These are phyloP conservation scores for Bemisia tabaci DNA, from an alignment of 1,140 invertebrate genomes.

Conservation along the genomic window DNA sequence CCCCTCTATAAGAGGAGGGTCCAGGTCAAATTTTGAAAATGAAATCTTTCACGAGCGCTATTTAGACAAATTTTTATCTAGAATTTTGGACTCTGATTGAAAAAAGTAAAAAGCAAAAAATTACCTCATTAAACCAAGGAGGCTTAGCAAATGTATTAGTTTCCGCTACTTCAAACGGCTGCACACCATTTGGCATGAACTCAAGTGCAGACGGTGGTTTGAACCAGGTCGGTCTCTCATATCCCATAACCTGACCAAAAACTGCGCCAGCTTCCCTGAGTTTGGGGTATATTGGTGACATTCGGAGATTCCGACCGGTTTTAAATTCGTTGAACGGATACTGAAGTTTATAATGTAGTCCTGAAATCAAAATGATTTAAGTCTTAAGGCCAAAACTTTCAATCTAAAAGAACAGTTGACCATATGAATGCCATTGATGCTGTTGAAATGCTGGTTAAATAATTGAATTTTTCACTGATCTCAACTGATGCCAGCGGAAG, in stretches of 20 bases:
- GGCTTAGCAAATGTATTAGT: slow-evolving; percentile 79
- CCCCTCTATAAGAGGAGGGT: no score
- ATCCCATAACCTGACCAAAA: slow-evolving; percentile 97
- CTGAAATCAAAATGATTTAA: slow-evolving; percentile 25
- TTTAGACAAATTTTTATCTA: no score
- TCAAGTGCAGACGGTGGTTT: slow-evolving; percentile 30
- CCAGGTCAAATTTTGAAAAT: no score
- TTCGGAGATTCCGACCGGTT: slow-evolving; percentile 78
- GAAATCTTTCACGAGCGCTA: no score
- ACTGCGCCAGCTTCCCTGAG: slow-evolving; percentile 84
- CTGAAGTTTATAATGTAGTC: slow-evolving; percentile 62
- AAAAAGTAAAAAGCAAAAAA: no score
- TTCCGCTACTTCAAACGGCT: slow-evolving; percentile 31
- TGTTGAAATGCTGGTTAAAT: no score
- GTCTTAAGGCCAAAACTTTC: no score
- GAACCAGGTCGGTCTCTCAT: slow-evolving; percentile 92
- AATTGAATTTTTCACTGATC: no score
- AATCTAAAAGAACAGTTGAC: no score
- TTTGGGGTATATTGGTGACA: slow-evolving; percentile 92
- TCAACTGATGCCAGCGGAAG: no score
- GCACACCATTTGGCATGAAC: background rate
- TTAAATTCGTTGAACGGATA: slow-evolving; percentile 78
- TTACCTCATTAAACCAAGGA: slow-evolving; percentile 80
- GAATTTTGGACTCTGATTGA: no score
- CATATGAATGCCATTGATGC: no score